A percentile compares a stretch with the other conserved stretches of the same genome.
Evolutionary conservation across 2,113 vertebrate genomes (phyloP).

Genomic region (Rhabdomys dilectus): DNA sequence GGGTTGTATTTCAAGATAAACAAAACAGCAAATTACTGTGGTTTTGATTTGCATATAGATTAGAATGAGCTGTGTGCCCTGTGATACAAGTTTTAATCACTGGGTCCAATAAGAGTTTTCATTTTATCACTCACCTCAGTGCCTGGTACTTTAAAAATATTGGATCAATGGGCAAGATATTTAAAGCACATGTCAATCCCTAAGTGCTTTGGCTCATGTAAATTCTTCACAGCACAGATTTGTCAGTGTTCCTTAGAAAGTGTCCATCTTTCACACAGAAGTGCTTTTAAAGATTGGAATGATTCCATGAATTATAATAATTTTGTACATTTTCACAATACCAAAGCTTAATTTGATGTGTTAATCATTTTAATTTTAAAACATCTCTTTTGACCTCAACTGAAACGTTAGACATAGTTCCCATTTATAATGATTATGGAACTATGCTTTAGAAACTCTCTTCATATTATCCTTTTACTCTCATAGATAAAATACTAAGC

Average conservation of each 20-base stretch:
- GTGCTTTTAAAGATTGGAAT: constrained; percentile 75
- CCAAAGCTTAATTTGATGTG: constrained; percentile 66
- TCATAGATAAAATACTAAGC: constrained; percentile 19
- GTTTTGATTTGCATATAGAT: constrained; percentile 56
- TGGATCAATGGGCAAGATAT: constrained; percentile 67
- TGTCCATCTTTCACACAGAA: constrained; percentile 58
- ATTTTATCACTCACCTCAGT: constrained; percentile 73
- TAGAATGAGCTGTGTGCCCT: background rate
- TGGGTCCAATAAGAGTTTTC: constrained; percentile 50
- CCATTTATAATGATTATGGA: background rate
- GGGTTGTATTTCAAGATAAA: background rate
- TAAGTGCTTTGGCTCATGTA: constrained; percentile 58
- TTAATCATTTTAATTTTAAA: constrained; percentile 82
- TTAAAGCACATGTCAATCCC: constrained; percentile 64
- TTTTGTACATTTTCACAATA: constrained; percentile 72
- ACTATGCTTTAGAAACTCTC: background rate
- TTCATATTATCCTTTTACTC: constrained; percentile 28
- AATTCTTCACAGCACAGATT: background rate
- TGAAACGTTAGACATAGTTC: background rate
- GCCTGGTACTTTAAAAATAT: constrained; percentile 79
- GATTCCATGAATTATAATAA: constrained; percentile 68
- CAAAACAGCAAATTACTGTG: constrained; percentile 29
- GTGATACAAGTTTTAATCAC: constrained; percentile 68
- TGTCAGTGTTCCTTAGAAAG: constrained; percentile 41
- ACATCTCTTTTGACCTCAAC: constrained; percentile 65